Evolutionary conservation across 1,140 invertebrate species (phyloP).

Genomic region (Chironomus striatipennis): DNA sequence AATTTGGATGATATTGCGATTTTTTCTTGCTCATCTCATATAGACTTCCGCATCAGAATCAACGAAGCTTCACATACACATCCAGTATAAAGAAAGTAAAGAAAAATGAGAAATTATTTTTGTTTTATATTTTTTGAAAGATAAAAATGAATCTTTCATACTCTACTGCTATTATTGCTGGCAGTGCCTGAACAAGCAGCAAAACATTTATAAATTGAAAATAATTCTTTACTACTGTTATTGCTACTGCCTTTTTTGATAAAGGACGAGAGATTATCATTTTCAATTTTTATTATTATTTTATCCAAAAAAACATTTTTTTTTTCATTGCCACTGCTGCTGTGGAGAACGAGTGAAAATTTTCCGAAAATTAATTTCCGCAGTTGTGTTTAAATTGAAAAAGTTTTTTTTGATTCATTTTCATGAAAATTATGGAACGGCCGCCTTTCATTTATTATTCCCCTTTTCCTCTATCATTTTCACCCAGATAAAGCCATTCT

Average conservation of each 20-base stretch:
- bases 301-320: background rate
- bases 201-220: conserved; percentile 10
- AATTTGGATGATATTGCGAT: conserved; percentile 16
- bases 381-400: conserved; percentile 14
- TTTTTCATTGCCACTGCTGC: background rate
- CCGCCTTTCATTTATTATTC: background rate
- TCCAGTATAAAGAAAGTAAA: too few species aligned
- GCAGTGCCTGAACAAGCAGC: background rate
- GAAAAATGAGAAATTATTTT: conserved; percentile 5
- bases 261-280: conserved; percentile 12
- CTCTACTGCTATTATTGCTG: background rate
- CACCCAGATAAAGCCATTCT: background rate
- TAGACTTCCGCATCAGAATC: too few species aligned
- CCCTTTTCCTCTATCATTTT: too few species aligned
- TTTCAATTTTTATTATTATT: conserved; percentile 15
- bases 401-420: background rate
- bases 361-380: conserved; percentile 8
- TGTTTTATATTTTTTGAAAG: conserved; percentile 9
- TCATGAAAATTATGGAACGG: background rate
- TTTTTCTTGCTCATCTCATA: background rate
- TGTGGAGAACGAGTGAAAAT: background rate
- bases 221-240: background rate
- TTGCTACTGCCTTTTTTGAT: background rate
- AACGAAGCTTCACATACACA: too few species aligned
- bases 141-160: conserved; percentile 15